Evolutionary conservation across 2,113 vertebrate species (phyloP), one percentile per base, ranked within the genome.

Genomic region (Chunga burmeisteri): DNA sequence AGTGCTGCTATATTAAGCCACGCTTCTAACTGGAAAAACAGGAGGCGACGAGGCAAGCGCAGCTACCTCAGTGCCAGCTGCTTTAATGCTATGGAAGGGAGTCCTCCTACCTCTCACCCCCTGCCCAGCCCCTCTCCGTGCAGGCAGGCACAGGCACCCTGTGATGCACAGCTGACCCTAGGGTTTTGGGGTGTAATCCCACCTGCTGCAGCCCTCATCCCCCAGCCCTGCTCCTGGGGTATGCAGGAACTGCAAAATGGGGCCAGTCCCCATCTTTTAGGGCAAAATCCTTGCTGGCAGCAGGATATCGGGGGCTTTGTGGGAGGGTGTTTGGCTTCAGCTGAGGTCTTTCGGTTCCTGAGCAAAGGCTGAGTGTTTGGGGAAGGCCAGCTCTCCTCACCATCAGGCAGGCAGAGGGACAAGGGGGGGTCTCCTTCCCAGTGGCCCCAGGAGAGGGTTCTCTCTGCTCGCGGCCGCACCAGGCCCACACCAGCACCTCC

Each of bases 1-100:
- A 97, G 86, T 91, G 91, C 86, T 94, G 95, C 97, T 96, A 97
- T 95, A 96, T 97, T 95, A 93, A 97, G 91, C 78, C 84, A 85
- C 4, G 12, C 73, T 91, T 93, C 84, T 84, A 93, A 93, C 93
- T 94, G 97, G 96, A 95, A 95, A 96, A 97, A 87, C 94, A 91
- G 91, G 96, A 89, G 95, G 78, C 9, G 2, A 77, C 9, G 26
- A 78, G 81, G 70, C 79, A 81, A 79, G 83, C 22, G 0, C 61
- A 59, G 88, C 90, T 92, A 59, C 86, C 73, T 85, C 18, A 0
- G 34, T 78, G 61, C 61, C 0, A 6, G 4, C 68, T 91, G 88
- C 68, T 92, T 80, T 70, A 61, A 34, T 1, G 17, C 68, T 44
- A 34, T 3, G 4, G 26, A 36, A 80, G 78, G 12, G 15, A 59